A percentile compares a stretch with the other conserved stretches of the same genome.
These are phyloP conservation scores for Baryphthengus martii DNA, from an alignment of 2,113 vertebrate species.

Conservation along the genomic window DNA sequence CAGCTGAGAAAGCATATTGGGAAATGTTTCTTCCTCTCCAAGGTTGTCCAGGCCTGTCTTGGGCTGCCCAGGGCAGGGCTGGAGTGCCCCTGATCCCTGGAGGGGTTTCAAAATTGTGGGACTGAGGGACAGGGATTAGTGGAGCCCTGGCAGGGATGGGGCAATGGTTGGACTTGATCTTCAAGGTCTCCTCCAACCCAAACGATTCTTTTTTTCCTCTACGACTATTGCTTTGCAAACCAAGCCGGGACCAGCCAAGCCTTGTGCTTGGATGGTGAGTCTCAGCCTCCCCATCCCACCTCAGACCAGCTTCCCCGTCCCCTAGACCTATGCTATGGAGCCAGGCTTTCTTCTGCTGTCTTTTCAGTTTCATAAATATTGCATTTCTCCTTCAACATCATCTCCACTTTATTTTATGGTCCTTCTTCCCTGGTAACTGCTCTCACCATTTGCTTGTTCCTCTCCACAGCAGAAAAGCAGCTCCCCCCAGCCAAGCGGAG, in stretches of 20 bases:
- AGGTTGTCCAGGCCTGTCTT: not conserved
- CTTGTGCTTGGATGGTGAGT: accelerated
- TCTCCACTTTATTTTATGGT: not conserved
- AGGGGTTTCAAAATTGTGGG: not conserved
- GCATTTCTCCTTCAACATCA: not conserved
- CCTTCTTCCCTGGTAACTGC: not conserved
- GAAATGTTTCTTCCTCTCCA: not conserved
- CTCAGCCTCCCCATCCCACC: not conserved
- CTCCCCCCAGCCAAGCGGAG: not conserved
- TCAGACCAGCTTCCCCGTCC: not conserved
- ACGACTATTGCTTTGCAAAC: not conserved
- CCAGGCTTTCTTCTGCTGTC: not conserved
- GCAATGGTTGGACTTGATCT: too few species aligned
- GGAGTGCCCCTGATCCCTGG: not conserved
- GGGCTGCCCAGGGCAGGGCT: not conserved
- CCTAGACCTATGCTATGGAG: accelerated
- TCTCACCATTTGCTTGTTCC: not conserved
- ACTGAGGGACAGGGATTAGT: not conserved
- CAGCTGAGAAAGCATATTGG: not conserved
- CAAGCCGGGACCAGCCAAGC: not conserved
- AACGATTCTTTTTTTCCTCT: too few species aligned
- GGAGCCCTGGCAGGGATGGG: not conserved
- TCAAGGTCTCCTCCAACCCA: too few species aligned
- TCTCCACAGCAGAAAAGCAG: not conserved
- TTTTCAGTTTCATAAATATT: not conserved